A percentile compares a stretch with the other conserved stretches of the same genome.
Evolutionary conservation across 1,140 invertebrate genomes (phyloP).

Genomic region (Camponotus pennsylvanicus): DNA sequence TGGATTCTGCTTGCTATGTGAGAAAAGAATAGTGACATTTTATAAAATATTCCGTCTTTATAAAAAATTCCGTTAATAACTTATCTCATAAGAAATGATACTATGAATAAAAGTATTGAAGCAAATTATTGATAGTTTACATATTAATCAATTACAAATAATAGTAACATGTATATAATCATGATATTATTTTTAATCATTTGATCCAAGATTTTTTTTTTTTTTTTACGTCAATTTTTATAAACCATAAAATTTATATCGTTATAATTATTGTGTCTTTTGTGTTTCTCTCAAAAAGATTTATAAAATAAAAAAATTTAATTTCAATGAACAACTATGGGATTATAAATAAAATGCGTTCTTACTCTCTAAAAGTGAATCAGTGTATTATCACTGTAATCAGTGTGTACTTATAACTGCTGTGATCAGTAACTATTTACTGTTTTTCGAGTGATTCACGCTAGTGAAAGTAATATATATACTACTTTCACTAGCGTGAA

Average conservation of each 20-base stretch:
- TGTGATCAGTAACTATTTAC: no score
- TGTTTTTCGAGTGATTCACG: no score
- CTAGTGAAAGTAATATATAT: no score
- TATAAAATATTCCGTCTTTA: no score
- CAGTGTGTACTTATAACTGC: no score
- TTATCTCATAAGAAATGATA: slow-evolving; percentile 18
- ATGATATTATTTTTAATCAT: not conserved
- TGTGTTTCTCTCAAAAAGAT: not conserved
- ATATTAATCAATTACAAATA: not conserved
- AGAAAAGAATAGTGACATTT: not conserved
- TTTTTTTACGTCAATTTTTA: not conserved
- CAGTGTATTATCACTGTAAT: no score
- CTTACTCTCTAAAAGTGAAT: no score
- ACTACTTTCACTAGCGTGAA: no score
- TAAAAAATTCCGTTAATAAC: not conserved
- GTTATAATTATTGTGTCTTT: not conserved
- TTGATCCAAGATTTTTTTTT: not conserved
- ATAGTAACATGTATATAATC: not conserved
- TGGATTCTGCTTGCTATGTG: not conserved
- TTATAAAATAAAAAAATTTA: not conserved
- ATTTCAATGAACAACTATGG: not conserved
- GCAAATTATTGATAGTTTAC: not conserved
- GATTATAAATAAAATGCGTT: slow-evolving; percentile 25
- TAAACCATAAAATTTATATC: not conserved
- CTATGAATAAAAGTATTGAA: not conserved